A percentile compares a stretch with the other conserved stretches of the same genome.
These are phyloP conservation scores for Perognathus longimembris DNA, from an alignment of 2,113 vertebrate genomes.

Conservation along the genomic window DNA sequence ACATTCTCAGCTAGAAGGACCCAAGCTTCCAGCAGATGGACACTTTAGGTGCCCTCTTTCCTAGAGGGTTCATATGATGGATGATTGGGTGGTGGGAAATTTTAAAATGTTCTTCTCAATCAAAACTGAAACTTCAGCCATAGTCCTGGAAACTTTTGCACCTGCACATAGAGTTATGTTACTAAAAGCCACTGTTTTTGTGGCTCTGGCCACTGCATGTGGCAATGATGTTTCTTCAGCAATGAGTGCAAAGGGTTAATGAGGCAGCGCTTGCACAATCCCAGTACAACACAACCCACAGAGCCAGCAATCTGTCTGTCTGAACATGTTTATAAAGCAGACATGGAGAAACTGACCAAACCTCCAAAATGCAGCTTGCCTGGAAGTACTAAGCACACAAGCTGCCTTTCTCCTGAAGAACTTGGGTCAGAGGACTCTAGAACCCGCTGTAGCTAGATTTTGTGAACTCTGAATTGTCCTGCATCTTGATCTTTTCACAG, in stretches of 20 bases:
- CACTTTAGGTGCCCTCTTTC: background rate
- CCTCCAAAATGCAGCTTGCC: background rate
- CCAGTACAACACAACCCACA: background rate
- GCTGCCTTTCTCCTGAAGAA: background rate
- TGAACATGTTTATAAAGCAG: slow-evolving; percentile 25
- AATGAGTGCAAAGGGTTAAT: background rate
- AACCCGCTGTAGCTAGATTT: background rate
- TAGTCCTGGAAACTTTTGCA: background rate
- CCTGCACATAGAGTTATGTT: slow-evolving; percentile 42
- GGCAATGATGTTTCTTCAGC: background rate
- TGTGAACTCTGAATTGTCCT: background rate
- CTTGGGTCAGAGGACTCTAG: background rate
- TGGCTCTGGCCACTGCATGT: background rate
- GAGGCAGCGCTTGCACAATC: background rate
- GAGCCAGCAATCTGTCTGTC: background rate
- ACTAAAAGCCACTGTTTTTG: background rate
- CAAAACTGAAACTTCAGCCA: slow-evolving; percentile 55
- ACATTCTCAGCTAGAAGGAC: background rate
- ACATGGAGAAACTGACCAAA: background rate
- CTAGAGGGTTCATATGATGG: background rate
- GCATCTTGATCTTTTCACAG: background rate
- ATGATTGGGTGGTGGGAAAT: background rate
- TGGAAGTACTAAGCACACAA: background rate
- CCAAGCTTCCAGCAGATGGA: background rate
- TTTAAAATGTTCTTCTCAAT: slow-evolving; percentile 37